Evolutionary conservation across 2,797 vertebrate genomes (phyloP).

Genomic region (Halcyon badia): DNA sequence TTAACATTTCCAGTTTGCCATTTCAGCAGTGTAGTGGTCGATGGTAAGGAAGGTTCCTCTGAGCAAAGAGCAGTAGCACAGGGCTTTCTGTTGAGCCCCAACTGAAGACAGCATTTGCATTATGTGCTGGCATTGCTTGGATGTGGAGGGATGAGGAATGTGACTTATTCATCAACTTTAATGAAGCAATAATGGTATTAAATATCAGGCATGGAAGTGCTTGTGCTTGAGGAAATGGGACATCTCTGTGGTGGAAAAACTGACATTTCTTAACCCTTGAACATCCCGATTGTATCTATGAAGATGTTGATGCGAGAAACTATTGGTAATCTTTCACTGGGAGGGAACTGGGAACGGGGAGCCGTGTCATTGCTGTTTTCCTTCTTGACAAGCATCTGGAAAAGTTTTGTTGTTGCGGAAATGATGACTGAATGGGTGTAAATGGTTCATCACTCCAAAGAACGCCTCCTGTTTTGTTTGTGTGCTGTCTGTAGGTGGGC

Average conservation of each 20-base stretch:
- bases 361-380: neutral
- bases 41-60: neutral
- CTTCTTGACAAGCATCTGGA: neutral
- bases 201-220: neutral
- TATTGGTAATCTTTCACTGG: neutral
- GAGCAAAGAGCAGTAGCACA: neutral
- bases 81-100: neutral
- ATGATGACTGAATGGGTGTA: neutral
- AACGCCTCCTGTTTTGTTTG: neutral
- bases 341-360: neutral
- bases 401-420: neutral
- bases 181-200: neutral
- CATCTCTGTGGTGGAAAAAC: neutral
- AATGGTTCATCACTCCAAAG: neutral
- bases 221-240: neutral
- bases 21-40: neutral
- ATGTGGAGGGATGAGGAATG: neutral
- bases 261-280: neutral
- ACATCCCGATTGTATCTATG: neutral
- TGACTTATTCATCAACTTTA: neutral
- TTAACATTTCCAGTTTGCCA: neutral
- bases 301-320: neutral
- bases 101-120: neutral
- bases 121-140: neutral
- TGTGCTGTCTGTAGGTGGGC: conserved; percentile 68